Base-by-base conservation (phyloP, 92 coral and sea anemone species). In the Zoanthus solanderi region DNA sequence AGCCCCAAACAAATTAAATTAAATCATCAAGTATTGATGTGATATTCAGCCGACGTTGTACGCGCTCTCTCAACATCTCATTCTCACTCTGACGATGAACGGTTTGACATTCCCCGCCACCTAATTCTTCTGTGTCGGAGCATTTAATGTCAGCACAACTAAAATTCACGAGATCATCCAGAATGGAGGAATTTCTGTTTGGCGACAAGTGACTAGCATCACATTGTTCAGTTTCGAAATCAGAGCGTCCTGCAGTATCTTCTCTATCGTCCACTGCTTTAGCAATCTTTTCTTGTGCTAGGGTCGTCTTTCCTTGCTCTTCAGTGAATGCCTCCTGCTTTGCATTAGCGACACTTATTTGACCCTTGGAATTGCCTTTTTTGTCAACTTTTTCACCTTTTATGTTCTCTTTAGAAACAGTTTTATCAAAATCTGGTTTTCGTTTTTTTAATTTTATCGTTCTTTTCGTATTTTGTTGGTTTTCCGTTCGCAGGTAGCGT, bases 1-100 rank as follows among this genome's bases (percentile, higher is more conserved):
- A 50, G 5, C 10, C 10, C 12, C 12, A 50, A 7, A 11, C 9
- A n/a, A 9, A 9, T 23, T 63, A 63, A n/a, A 79, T 79, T 11
- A 79, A 61, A 10, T 79, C 84, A 79, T 79, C 84, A 31, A 79
- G 84, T n/a, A 79, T 16, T 34, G 84, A 79, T 2, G 84, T 79
- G 37, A 79, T 79, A 44, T 79, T 79, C 56, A 79, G 32, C 60
- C 73, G 84, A 11, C 71, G 73, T 18, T 79, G 84, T 8, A 79
- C 56, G 32, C 84, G 72, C 30, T 9, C 84, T 47, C 56, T 79
- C 4, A 79, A 9, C 9, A n/a, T 10, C 12, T 79, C 84, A 61
- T 31, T 42, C 61, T 79, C 84, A 5, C 42, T 58, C 44, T 71
- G 66, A 60, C 17, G 42, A 6, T 79, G 54, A 45, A 32, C 11